Evolutionary conservation across 2,113 vertebrate species (phyloP), one percentile per base, ranked within the genome.

Genomic region (Pteruthius melanotis): DNA sequence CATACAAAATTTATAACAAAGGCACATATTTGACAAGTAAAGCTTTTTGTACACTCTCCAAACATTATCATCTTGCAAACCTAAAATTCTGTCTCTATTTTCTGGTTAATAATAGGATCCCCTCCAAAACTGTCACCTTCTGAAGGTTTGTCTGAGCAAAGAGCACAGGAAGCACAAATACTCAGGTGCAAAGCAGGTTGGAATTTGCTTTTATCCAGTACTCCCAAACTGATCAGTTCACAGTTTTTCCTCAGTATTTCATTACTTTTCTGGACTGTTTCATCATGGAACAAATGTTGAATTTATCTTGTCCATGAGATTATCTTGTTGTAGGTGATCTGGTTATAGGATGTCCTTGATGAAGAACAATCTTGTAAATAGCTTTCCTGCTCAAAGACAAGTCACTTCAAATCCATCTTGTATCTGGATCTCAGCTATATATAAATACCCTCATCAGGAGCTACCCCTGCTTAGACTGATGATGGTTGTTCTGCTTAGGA

Each of bases 301-400:
- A 31, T 91, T 96, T 95, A 28, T 91, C 59, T 94, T 71, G 94
- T 78, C 94, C 2, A 3, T 2, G 27, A 93, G 54, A 95, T 93
- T 94, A 95, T 96, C 84, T 95, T 96, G 40, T 93, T 97, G 81
- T 68, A 91, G 90, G 91, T 13, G 60, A 96, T 95, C 78, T 95
- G 84, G 65, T 95, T 97, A 89, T 85, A 94, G 93, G 94, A 90
- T 79, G 83, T 90, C 84, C 91, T 96, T n/a, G 24, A 83, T 7
- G 27, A 95, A 96, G 64, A 96, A 88, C 54, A 94, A 93, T 90
- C 64, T 96, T 87, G 59, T 96, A 96, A 96, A 93, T 94, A 95
- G 39, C 50, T 93, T 91, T 66, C 95, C 83, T 96, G 77, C 68
- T 97, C 87, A 83, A 92, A 94, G 89, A 96, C 3, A 7, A 95